Base-by-base conservation (phyloP, 2,113 vertebrate genomes). In the Solea solea region DNA sequence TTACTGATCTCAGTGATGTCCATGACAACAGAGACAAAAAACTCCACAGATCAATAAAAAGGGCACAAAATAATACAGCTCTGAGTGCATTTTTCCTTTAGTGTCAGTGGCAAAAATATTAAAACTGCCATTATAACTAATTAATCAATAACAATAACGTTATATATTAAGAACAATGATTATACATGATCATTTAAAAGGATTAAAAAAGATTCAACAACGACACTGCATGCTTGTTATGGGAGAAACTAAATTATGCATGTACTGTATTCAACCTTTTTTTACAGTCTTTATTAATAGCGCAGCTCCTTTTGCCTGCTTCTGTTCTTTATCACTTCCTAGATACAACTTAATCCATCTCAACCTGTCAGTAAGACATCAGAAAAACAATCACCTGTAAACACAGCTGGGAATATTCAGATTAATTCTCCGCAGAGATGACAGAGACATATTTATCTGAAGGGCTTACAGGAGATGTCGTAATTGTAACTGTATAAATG, bases 361-460 rank as follows among this genome's bases (percentile, higher is more conserved):
- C 49, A 50, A 60, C 45, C 70, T 86, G 72, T 62, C 76, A 55
- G 67, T 14, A 41, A 84, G 59, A 76, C 78, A 86, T 83, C 77
- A 67, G 66, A 34, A 69, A 81, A 69, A 79, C 21, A 6, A 53
- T 88, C 58, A 86, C 74, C 83, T 85, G 59, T 45, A 69, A 86
- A 79, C 82, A 82, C 60, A 13, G 49, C 60, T 50, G 71, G 78
- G 82, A 86, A 83, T 69, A 66, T 78, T 84, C 70, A 53, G 72
- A 86, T 76, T 88, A 86, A 69, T 75, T 83, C 70, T 77, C 88
- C 74, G 80, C 42, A 14, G 69, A 72, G 76, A 67, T 51, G 11
- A 63, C 55, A 57, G 21, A 76, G 88, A 87, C 74, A 76, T 83
- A 73, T 84, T 86, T 78, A 89, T 91, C 87, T 80, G 67, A 64